Base-by-base conservation (phyloP, 2,888 invertebrate genomes). In the Hololepta plana region DNA sequence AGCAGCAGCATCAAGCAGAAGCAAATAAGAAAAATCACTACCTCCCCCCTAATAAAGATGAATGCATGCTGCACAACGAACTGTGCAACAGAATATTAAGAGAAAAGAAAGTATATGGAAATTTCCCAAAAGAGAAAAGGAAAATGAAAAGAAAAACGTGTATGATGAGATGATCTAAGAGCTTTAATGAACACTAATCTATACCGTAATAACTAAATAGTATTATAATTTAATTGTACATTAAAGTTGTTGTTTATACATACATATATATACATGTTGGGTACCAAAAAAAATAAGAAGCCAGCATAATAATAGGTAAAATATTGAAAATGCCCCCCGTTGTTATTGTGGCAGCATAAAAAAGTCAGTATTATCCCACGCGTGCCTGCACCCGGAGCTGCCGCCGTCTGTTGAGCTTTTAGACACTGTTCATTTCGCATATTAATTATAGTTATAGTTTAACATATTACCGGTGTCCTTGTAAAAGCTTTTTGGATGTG, bases 301-400 rank as follows among this genome's bases (percentile, higher is more conserved):
- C n/a, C n/a, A n/a, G n/a, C n/a, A n/a, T n/a, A n/a, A n/a, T n/a
- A n/a, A n/a, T n/a, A n/a, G n/a, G n/a, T n/a, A n/a, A n/a, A n/a
- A n/a, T n/a, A n/a, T n/a, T n/a, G n/a, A n/a, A n/a, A 19, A 13
- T 12, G 42, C 42, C 39, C 38, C 43, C 24, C 44, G 47, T 46
- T 46, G 46, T 47, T 47, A 33, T 33, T 35, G 32, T 24, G 32
- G 30, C 25, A 29, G 50, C 49, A 49, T 48, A 49, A 48, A 44
- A 46, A 44, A 38, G 49, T 49, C 50, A 51, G 49, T 51, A 51
- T 50, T 51, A 51, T 43, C n/a, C 35, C 46, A 48, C 42, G 49
- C 48, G 51, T 51, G 51, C 51, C 51, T 51, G 51, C 49, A 48
- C 47, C 45, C 41, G 46, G 49, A 49, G 46, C 47, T 46, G 45